Percentiles rank a stretch among this genome's conserved stretches.
phyloP scores from a whole-genome alignment of 2,797 vertebrate species.

The Sebastes dallii region DNA sequence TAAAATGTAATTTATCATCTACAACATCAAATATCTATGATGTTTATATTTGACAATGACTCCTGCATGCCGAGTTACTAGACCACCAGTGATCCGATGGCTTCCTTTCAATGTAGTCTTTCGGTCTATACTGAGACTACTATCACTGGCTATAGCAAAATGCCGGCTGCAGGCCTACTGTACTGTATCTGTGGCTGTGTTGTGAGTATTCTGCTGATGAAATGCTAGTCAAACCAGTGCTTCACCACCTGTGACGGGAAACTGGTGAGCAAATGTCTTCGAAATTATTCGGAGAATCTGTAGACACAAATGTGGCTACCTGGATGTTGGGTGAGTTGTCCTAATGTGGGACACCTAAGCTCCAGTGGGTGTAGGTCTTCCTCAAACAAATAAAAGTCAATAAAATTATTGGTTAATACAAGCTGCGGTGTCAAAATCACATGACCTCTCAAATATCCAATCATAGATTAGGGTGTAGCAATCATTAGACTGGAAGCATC shows the following conservation, averaged over 20 bases:
- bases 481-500: no score
- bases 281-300: neutral
- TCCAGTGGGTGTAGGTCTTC: no score
- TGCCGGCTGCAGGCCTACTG: neutral
- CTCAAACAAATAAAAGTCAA: no score
- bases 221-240: neutral
- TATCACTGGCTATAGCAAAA: neutral
- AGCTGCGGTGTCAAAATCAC: no score
- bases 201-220: neutral
- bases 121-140: neutral
- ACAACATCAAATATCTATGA: neutral
- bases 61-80: rapidly evolving
- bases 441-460: no score
- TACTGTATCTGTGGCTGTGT: neutral
- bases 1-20: neutral
- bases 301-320: neutral
- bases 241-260: neutral
- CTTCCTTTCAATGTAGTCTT: neutral
- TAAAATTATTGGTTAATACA: no score
- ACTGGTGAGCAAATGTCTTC: neutral
- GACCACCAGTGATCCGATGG: neutral
- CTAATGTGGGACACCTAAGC: no score
- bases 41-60: neutral
- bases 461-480: no score
- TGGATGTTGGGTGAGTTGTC: no score